phyloP scores from a whole-genome alignment of 2,797 vertebrate species.

The Sebastes umbrosus region DNA sequence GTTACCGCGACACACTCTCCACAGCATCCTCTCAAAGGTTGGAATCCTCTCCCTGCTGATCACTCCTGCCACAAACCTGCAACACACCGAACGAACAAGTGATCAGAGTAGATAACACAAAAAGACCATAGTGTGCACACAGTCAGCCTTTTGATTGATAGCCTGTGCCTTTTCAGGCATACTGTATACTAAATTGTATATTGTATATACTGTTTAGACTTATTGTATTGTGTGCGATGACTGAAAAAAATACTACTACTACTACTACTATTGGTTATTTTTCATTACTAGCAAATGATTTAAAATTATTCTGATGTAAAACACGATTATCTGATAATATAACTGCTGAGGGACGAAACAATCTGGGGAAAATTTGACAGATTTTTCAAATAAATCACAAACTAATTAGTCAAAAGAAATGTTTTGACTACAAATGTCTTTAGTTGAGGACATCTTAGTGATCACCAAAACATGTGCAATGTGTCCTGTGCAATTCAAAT shows the following conservation, averaged over 20 bases:
- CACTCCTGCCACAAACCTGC: conserved; percentile 95
- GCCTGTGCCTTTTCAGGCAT: no score
- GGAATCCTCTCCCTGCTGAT: conserved; percentile 96
- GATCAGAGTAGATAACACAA: neutral
- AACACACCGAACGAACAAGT: neutral
- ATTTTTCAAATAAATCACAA: neutral
- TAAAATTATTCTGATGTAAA: no score
- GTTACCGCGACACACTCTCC: conserved; percentile 97
- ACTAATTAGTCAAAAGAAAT: neutral
- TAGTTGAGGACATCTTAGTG: neutral
- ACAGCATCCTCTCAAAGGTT: conserved; percentile 97
- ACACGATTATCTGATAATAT: neutral
- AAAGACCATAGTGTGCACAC: neutral
- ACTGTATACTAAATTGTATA: no score
- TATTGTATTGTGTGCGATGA: no score
- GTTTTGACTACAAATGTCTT: neutral
- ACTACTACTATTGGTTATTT: no score
- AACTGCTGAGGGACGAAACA: neutral
- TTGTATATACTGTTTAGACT: no score
- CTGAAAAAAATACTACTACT: no score
- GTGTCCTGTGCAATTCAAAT: neutral
- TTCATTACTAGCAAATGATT: no score
- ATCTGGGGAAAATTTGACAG: neutral
- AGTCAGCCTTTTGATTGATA: neutral
- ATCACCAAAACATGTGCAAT: neutral